phyloP scores from a whole-genome alignment of 2,113 vertebrate genomes.

The Glaucomys volans region DNA sequence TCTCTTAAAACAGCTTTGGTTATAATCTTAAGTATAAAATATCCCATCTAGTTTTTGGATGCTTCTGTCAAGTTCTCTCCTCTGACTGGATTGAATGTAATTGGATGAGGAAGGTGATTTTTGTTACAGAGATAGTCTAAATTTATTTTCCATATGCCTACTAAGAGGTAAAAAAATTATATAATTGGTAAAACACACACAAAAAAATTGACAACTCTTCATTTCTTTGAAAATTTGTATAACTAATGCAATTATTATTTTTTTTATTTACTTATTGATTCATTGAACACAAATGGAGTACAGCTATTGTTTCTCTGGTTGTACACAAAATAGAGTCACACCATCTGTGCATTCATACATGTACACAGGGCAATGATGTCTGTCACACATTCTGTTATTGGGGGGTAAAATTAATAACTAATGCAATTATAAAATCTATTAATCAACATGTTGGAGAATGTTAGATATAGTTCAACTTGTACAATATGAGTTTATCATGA shows the following conservation, averaged over 20 bases:
- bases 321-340: too few relatives aligned
- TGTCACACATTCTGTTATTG: too few relatives aligned
- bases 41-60: neutral
- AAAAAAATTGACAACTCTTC: constrained; percentile 23
- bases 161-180: constrained; percentile 30
- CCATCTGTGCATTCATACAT: too few relatives aligned
- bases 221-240: constrained; percentile 56
- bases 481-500: neutral
- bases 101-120: neutral
- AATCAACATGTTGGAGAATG: constrained; percentile 6
- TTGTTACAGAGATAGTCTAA: constrained; percentile 1
- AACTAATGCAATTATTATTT: constrained; percentile 23
- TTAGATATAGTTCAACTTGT: constrained; percentile 11
- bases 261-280: too few relatives aligned
- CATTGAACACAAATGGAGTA: too few relatives aligned
- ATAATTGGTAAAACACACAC: constrained; percentile 19
- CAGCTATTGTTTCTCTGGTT: too few relatives aligned
- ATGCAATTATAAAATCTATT: constrained; percentile 41
- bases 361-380: too few relatives aligned
- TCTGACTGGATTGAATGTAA: neutral
- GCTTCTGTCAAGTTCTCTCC: neutral
- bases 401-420: too few relatives aligned
- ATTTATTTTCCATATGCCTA: constrained; percentile 50
- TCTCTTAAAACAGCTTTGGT: constrained; percentile 10
- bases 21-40: constrained; percentile 5